Conservation (phyloP, 2,888 invertebrate genomes). For the Luperina nickerlii region DNA sequence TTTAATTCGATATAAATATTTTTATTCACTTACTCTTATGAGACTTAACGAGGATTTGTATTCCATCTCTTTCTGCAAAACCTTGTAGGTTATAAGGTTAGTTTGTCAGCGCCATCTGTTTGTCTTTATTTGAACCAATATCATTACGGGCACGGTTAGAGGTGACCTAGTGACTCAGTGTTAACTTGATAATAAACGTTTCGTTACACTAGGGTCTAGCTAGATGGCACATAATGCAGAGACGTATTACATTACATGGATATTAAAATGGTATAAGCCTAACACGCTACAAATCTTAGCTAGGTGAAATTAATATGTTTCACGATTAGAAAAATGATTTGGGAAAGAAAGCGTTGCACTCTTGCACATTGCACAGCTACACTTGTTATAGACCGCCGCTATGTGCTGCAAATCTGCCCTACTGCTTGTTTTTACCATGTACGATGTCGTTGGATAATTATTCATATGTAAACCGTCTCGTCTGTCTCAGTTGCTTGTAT, state of each 20-base stretch:
- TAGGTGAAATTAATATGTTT: not conserved
- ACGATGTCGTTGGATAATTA: not conserved
- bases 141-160: not conserved
- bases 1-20: slow-evolving; percentile 46
- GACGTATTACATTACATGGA: not conserved
- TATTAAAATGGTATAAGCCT: not conserved
- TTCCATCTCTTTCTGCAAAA: slow-evolving; percentile 56
- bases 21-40: slow-evolving; percentile 66
- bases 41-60: slow-evolving; percentile 7
- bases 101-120: slow-evolving; percentile 55
- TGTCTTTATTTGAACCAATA: slow-evolving; percentile 11
- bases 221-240: slow-evolving; percentile 51
- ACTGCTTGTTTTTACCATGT: not conserved
- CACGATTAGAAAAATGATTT: not conserved
- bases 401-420: not conserved
- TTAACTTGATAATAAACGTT: not conserved
- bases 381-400: not conserved
- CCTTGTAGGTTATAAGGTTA: not conserved
- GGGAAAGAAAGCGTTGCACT: not conserved
- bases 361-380: not conserved
- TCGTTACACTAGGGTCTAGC: slow-evolving; percentile 14
- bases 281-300: not conserved
- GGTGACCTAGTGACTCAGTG: not conserved
- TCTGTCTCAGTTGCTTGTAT: not conserved
- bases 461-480: slow-evolving; percentile 4